Evolutionary conservation across 2,113 vertebrate species (phyloP).

Genomic region (Pseudonaja textilis): DNA sequence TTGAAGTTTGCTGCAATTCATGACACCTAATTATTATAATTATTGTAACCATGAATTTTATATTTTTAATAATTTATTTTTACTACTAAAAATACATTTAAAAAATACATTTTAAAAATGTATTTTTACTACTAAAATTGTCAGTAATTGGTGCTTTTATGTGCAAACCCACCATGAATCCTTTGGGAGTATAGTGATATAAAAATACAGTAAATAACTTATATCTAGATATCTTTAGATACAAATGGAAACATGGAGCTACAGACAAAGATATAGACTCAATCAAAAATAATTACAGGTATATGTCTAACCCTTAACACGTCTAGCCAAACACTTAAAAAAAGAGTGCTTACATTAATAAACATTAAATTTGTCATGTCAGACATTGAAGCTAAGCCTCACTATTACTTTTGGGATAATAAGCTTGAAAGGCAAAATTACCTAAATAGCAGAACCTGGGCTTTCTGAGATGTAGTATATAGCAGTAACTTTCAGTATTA

Average conservation of each 20-base stretch:
- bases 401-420: neutral
- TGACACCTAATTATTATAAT: neutral
- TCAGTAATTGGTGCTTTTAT: neutral
- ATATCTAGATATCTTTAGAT: neutral
- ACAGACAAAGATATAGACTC: neutral
- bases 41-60: neutral
- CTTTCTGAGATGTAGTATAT: neutral
- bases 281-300: neutral
- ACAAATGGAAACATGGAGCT: neutral
- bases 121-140: neutral
- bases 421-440: neutral
- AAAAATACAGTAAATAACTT: neutral
- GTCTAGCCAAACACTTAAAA: neutral
- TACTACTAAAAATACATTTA: neutral
- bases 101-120: too few relatives aligned
- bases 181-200: neutral
- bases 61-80: neutral
- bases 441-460: neutral
- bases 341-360: neutral
- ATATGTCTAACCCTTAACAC: neutral
- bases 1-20: neutral
- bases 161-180: neutral
- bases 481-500: neutral
- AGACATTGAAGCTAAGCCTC: neutral
- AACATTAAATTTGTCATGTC: neutral